These are phyloP conservation scores for Polietes domitor DNA, from an alignment of 2,888 invertebrate species.

Conservation along the genomic window DNA sequence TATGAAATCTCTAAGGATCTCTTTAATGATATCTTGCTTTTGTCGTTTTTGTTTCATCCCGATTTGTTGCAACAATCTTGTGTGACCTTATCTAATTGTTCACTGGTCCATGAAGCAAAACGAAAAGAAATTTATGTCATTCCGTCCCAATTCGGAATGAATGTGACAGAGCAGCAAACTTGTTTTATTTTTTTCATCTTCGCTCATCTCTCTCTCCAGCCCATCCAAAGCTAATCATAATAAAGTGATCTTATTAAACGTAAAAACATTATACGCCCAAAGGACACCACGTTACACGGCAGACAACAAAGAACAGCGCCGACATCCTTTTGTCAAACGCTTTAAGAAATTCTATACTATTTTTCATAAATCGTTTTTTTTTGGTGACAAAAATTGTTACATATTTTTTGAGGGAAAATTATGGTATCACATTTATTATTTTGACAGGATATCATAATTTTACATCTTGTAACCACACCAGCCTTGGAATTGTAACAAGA, in stretches of 20 bases:
- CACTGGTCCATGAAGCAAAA: slow-evolving; percentile 59
- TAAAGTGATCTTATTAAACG: slow-evolving; percentile 64
- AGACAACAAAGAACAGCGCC: slow-evolving; percentile 7
- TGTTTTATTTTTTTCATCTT: not conserved
- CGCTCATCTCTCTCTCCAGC: slow-evolving; percentile 38
- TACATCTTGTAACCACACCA: slow-evolving; percentile 18
- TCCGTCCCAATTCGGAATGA: slow-evolving; percentile 33
- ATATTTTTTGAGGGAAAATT: slow-evolving; percentile 38
- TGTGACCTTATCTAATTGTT: slow-evolving; percentile 64
- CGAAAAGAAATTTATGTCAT: slow-evolving; percentile 61
- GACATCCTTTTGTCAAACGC: slow-evolving; percentile 13
- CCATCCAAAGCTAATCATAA: slow-evolving; percentile 60
- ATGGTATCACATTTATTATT: slow-evolving; percentile 65
- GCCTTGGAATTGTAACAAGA: not conserved
- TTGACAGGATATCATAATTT: slow-evolving; percentile 65
- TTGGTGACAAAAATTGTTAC: slow-evolving; percentile 20
- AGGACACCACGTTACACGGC: not conserved
- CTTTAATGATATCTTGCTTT: slow-evolving; percentile 42
- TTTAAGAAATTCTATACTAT: slow-evolving; percentile 44
- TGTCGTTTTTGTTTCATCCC: too few species aligned
- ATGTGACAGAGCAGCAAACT: slow-evolving; percentile 3
- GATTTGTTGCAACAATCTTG: slow-evolving; percentile 35
- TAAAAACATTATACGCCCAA: slow-evolving; percentile 31
- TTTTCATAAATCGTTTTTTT: slow-evolving; percentile 2
- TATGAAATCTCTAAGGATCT: slow-evolving; percentile 49